Conservation (phyloP, 2,797 vertebrate genomes). For the Sorex maritimensis region DNA sequence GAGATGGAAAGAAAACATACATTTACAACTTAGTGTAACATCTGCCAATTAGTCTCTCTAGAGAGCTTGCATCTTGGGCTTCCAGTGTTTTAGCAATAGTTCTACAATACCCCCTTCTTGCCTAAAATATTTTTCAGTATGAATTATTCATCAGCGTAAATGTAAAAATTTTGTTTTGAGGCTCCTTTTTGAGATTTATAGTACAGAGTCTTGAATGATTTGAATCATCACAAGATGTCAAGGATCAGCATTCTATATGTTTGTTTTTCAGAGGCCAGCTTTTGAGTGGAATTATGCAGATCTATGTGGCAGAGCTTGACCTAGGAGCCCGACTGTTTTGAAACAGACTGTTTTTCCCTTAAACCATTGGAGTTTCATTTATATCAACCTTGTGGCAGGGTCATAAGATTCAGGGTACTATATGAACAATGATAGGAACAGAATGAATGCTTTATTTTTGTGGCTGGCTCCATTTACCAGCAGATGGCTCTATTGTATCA, state of each 20-base stretch:
- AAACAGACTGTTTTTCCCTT: background rate
- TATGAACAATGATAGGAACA: background rate
- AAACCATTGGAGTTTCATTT: background rate
- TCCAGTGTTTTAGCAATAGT: background rate
- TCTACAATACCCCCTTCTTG: background rate
- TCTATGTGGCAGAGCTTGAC: fast-evolving
- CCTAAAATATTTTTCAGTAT: background rate
- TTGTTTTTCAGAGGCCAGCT: background rate
- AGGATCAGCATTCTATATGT: background rate
- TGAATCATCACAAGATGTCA: background rate
- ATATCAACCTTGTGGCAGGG: background rate
- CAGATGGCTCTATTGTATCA: conserved; percentile 84
- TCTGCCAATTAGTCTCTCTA: background rate
- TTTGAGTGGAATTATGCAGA: background rate
- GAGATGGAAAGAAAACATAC: background rate
- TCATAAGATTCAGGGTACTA: background rate
- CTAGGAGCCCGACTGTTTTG: background rate
- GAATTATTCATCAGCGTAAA: background rate
- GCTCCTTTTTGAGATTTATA: background rate
- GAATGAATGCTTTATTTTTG: conserved; percentile 61
- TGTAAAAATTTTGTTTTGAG: conserved; percentile 33
- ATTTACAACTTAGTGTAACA: background rate
- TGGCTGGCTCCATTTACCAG: conserved; percentile 62
- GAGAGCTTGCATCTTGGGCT: background rate
- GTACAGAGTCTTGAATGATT: background rate